Evolutionary conservation across 1,140 invertebrate genomes (phyloP).

Genomic region (Frieseomelitta varia): DNA sequence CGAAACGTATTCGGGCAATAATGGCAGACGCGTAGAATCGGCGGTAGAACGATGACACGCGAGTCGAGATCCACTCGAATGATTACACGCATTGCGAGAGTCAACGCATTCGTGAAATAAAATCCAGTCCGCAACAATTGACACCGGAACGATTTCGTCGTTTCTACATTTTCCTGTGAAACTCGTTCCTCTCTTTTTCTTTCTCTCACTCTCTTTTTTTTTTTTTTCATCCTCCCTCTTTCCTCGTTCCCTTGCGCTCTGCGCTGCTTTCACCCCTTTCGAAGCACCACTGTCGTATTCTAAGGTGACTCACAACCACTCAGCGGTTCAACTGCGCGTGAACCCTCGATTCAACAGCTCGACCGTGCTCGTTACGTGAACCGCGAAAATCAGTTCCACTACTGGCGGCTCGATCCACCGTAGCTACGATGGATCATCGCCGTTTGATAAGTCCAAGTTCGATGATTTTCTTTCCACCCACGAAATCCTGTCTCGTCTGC

Average conservation of each 20-base stretch:
- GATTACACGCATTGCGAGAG: conserved; percentile 38
- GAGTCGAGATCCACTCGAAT: conserved; percentile 27
- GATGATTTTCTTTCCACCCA: conserved; percentile 27
- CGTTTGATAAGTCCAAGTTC: conserved; percentile 65
- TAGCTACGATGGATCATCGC: conserved; percentile 57
- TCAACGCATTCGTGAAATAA: conserved; percentile 47
- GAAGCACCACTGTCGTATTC: conserved; percentile 72
- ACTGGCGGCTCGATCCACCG: conserved; percentile 67
- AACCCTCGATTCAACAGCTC: conserved; percentile 74
- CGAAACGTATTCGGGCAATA: not conserved
- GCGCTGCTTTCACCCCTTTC: not conserved
- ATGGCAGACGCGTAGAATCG: not conserved
- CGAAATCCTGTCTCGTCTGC: conserved; percentile 18
- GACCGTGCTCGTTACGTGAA: conserved; percentile 74
- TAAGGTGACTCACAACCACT: conserved; percentile 76
- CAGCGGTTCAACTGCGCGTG: conserved; percentile 73
- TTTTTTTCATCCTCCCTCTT: not conserved
- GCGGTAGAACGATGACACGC: not conserved
- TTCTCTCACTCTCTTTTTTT: not conserved
- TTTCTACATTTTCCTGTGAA: conserved; percentile 1
- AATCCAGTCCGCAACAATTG: conserved; percentile 33
- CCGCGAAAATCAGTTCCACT: conserved; percentile 76
- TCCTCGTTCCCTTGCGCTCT: not conserved
- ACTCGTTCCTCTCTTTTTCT: not conserved
- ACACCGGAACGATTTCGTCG: conserved; percentile 6